phyloP scores from a whole-genome alignment of 2,797 vertebrate species.

The Kryptopterus vitreolus region DNA sequence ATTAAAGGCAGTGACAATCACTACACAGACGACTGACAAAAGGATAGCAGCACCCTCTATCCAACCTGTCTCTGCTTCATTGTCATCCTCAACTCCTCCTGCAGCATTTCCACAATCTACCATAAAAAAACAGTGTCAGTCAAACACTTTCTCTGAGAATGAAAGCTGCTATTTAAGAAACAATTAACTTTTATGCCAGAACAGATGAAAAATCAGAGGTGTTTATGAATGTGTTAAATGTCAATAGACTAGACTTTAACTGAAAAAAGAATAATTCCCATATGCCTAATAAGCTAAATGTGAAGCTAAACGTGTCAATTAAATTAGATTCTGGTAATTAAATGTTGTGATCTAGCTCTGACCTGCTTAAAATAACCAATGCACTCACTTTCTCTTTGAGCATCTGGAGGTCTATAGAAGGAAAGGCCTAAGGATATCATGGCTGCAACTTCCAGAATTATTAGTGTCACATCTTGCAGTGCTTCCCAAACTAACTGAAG shows the following conservation, averaged over 20 bases:
- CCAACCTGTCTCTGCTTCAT: slow-evolving; percentile 91
- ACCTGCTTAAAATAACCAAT: background rate
- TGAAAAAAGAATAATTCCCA: background rate
- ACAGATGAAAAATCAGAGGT: background rate
- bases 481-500: slow-evolving; percentile 97
- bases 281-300: background rate
- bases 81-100: slow-evolving; percentile 82
- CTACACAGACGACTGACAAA: slow-evolving; percentile 92
- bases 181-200: background rate
- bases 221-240: background rate
- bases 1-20: slow-evolving; percentile 98
- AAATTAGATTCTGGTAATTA: background rate
- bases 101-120: slow-evolving; percentile 85
- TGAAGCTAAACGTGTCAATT: background rate
- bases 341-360: slow-evolving; percentile 13
- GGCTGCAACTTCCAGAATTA: slow-evolving; percentile 96
- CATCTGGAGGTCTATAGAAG: slow-evolving; percentile 90
- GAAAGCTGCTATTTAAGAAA: background rate
- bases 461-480: slow-evolving; percentile 94
- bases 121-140: slow-evolving; percentile 17
- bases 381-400: slow-evolving; percentile 83
- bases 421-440: slow-evolving; percentile 95
- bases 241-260: background rate
- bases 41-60: slow-evolving; percentile 97
- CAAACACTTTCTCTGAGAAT: background rate